phyloP scores from a whole-genome alignment of 2,113 vertebrate species.

The Conger conger region DNA sequence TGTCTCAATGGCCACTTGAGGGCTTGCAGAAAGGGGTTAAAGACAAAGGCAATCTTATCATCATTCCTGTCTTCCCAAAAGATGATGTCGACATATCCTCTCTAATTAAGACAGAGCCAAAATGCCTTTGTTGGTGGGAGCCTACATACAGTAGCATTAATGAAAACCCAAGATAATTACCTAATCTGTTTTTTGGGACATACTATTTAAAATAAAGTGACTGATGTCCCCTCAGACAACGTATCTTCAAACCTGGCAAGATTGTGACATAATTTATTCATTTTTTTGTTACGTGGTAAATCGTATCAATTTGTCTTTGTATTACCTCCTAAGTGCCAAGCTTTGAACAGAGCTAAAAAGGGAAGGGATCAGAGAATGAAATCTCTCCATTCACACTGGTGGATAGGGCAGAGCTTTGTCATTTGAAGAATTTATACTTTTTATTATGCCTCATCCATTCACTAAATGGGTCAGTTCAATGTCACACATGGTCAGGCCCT shows the following conservation, averaged over 20 bases:
- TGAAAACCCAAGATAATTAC: background rate
- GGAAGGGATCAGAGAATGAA: background rate
- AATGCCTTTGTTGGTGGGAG: background rate
- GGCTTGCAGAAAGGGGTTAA: no score
- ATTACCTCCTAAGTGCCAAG: background rate
- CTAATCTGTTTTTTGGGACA: background rate
- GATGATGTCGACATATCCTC: background rate
- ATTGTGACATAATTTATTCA: background rate
- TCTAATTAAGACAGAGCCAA: background rate
- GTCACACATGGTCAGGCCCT: background rate
- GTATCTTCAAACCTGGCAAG: background rate
- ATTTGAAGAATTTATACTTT: background rate
- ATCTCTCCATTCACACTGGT: background rate
- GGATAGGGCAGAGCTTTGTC: background rate
- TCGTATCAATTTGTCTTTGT: background rate
- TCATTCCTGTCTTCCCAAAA: background rate
- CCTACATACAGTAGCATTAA: background rate
- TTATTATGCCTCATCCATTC: background rate
- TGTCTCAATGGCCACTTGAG: no score
- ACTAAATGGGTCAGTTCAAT: background rate
- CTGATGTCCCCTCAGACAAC: background rate
- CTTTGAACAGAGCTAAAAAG: background rate
- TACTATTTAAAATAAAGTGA: background rate
- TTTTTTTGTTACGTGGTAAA: background rate
- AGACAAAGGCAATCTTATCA: background rate